Evolutionary conservation across 2,113 vertebrate species (phyloP).

Genomic region (Cyprinodon tularosa): DNA sequence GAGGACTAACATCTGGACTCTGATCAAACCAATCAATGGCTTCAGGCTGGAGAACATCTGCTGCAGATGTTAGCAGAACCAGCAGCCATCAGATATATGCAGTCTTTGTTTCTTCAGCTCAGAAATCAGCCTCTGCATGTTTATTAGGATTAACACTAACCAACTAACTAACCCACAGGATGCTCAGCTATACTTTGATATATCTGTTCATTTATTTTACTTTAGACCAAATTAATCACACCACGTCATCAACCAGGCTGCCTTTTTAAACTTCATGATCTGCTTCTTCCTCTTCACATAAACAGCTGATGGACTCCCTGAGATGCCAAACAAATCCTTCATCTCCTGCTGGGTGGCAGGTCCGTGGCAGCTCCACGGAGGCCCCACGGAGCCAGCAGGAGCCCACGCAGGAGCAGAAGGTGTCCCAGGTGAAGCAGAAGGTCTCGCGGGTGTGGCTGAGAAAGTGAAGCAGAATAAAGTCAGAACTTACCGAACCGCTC

Average conservation of each 20-base stretch:
- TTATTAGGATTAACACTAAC: too few species aligned
- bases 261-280: background rate
- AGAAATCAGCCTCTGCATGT: too few species aligned
- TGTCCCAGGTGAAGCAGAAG: background rate
- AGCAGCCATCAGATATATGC: too few species aligned
- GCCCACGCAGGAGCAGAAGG: background rate
- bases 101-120: too few species aligned
- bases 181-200: background rate
- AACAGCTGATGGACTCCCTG: background rate
- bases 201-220: too few species aligned
- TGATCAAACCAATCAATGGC: too few species aligned
- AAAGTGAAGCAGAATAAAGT: background rate
- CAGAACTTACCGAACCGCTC: conserved; percentile 15
- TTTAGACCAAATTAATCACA: background rate
- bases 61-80: too few species aligned
- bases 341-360: background rate
- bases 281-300: background rate
- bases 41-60: too few species aligned
- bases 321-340: background rate
- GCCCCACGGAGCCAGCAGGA: background rate
- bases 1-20: too few species aligned
- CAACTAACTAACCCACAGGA: too few species aligned
- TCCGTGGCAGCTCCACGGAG: background rate
- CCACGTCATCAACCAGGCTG: background rate
- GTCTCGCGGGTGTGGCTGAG: conserved; percentile 6